Evolutionary conservation across 2,888 invertebrate genomes (phyloP).

Genomic region (Nemapogon koenigi): DNA sequence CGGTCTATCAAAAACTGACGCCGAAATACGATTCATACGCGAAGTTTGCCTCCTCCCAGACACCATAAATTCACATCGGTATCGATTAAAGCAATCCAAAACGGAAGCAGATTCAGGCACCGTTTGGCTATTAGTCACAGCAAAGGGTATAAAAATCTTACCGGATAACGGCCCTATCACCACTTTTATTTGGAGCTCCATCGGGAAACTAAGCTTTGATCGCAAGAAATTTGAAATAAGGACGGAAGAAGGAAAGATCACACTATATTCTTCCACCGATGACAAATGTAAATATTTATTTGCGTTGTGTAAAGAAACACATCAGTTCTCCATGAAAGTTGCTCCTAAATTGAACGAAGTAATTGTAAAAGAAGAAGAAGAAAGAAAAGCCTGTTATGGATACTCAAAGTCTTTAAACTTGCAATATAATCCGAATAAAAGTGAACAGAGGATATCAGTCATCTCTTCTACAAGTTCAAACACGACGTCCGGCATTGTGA

Average conservation of each 20-base stretch:
- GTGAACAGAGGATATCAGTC: conserved; percentile 85
- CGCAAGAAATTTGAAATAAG: conserved; percentile 97
- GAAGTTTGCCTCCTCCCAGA: conserved; percentile 85
- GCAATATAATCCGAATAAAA: conserved; percentile 69
- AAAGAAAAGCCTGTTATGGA: conserved; percentile 73
- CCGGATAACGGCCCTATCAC: conserved; percentile 73
- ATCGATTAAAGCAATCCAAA: conserved; percentile 80
- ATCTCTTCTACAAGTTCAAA: conserved; percentile 96
- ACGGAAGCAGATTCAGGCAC: conserved; percentile 78
- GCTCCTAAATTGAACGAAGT: conserved; percentile 85
- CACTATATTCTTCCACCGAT: conserved; percentile 90
- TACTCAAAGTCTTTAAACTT: conserved; percentile 71
- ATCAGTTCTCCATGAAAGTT: conserved; percentile 95
- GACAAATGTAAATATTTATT: conserved; percentile 92
- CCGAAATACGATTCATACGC: conserved; percentile 86
- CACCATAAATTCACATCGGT: conserved; percentile 88
- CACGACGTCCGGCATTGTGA: conserved; percentile 95
- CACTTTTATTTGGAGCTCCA: conserved; percentile 94
- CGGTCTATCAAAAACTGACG: conserved; percentile 79
- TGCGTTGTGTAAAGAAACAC: conserved; percentile 88
- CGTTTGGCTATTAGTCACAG: conserved; percentile 90
- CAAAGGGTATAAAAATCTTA: conserved; percentile 89
- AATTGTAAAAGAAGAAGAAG: conserved; percentile 81
- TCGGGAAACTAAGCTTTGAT: conserved; percentile 94
- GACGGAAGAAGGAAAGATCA: conserved; percentile 86